Evolutionary conservation across 1,140 invertebrate species (phyloP), one percentile per base, ranked within the genome.

Genomic region (Piezodorus guildinii): DNA sequence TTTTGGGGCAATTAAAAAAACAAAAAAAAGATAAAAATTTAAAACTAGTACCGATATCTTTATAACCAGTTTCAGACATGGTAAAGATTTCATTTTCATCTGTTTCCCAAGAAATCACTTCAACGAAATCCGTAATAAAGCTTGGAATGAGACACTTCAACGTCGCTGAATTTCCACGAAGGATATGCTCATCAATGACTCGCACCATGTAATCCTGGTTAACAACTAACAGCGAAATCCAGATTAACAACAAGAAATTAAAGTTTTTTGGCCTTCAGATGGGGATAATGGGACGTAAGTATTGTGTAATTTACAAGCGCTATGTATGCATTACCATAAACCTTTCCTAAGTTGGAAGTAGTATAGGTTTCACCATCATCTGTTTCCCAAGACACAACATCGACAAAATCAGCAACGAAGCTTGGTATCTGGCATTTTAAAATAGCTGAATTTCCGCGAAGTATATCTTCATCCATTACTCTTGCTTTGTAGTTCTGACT

Each of bases 371-470:
- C 27, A 43, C 81, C 85, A 71, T 86, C 86, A 68, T 88, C 87
- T 70, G 87, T 82, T 25, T 85, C 78, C 93, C 93, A 96, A 46
- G 85, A 81, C 67, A 85, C 82, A 58, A 94, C 85, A 69, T 86
- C 81, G 67, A 95, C 87, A 74, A 93, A 94, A 75, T 94, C 88
- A 12, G 84, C 85, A 65, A 94, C 89, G 75, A 91, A 94, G 68
- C 85, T 88, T 10, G 92, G 92, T 60, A 94, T 85, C 68, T 87
- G 80, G 75, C 91, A 94, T 74, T 90, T 90, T 45, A 94, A 77
- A 49, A 89, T 86, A 30, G 87, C 91, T 19, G 89, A 86, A 73
- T 92, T 92, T 65, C 89, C 90, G 68, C 85, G 80, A 66, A 92
- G 81, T 52, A 91, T 88, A 74, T 90, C 93, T 71, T 91, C 90